phyloP scores from a whole-genome alignment of 2,113 vertebrate genomes.

The Arizona elegans region DNA sequence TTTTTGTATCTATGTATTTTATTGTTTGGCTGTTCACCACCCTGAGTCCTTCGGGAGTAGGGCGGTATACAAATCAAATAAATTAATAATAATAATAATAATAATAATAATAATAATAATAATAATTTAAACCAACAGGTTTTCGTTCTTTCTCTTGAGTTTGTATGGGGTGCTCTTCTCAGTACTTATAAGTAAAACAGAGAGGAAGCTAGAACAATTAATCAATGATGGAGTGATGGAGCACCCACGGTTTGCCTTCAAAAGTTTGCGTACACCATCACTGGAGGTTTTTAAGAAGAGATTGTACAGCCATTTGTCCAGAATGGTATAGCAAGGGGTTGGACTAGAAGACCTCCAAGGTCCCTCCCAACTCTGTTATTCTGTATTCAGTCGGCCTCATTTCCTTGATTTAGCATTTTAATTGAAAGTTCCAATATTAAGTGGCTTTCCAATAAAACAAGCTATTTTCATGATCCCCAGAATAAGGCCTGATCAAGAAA shows the following conservation, averaged over 20 bases:
- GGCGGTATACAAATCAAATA: no score
- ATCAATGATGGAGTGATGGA: neutral
- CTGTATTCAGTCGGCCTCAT: conserved; percentile 18
- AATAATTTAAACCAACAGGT: neutral
- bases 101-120: no score
- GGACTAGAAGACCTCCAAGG: neutral
- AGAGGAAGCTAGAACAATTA: neutral
- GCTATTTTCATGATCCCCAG: neutral
- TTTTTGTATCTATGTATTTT: no score
- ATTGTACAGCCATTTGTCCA: neutral
- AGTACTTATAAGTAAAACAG: neutral
- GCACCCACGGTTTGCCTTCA: no score
- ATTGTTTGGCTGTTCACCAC: no score
- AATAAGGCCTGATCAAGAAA: neutral
- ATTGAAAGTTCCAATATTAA: neutral
- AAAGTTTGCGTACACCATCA: neutral
- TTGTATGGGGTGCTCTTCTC: conserved; percentile 1
- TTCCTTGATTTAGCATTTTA: conserved; percentile 23
- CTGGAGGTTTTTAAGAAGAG: neutral
- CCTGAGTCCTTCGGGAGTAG: no score
- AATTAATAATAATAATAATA: no score
- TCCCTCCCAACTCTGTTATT: neutral
- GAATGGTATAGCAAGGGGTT: neutral
- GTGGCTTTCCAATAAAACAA: neutral
- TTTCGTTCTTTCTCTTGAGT: neutral